Conservation (phyloP, 1,140 invertebrate species). For the Aricia agestis region DNA sequence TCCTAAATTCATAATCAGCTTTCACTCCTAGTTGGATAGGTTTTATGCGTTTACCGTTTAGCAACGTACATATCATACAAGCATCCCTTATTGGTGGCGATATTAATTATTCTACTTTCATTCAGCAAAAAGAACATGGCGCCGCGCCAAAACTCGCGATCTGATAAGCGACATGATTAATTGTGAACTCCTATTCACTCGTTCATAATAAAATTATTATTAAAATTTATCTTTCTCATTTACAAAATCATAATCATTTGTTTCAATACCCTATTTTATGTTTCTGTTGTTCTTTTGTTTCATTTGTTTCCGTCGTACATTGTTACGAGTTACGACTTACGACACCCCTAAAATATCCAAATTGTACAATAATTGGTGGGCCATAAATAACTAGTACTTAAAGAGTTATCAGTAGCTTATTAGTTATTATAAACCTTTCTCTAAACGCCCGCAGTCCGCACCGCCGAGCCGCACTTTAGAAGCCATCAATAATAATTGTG, state of each 20-base stretch:
- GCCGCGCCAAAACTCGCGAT: neutral
- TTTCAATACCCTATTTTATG: neutral
- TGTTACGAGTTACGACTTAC: no score
- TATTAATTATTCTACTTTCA: slow-evolving; percentile 9
- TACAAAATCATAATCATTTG: neutral
- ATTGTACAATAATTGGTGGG: no score
- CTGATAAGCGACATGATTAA: neutral
- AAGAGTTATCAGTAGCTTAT: no score
- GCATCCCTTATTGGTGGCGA: neutral
- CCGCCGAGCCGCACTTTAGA: no score
- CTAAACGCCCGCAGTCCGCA: no score
- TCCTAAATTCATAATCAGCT: slow-evolving; percentile 14
- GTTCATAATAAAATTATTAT: neutral
- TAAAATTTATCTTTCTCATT: neutral
- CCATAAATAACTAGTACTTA: no score
- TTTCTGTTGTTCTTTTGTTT: neutral
- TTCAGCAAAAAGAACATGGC: slow-evolving; percentile 12
- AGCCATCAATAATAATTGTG: no score
- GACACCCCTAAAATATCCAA: no score
- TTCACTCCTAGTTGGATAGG: neutral
- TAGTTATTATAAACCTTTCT: no score
- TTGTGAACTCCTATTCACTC: neutral
- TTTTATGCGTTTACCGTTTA: slow-evolving; percentile 8
- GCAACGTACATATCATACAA: neutral
- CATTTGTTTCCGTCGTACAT: neutral